phyloP scores from a whole-genome alignment of 2,797 vertebrate genomes.

The Prionace glauca region DNA sequence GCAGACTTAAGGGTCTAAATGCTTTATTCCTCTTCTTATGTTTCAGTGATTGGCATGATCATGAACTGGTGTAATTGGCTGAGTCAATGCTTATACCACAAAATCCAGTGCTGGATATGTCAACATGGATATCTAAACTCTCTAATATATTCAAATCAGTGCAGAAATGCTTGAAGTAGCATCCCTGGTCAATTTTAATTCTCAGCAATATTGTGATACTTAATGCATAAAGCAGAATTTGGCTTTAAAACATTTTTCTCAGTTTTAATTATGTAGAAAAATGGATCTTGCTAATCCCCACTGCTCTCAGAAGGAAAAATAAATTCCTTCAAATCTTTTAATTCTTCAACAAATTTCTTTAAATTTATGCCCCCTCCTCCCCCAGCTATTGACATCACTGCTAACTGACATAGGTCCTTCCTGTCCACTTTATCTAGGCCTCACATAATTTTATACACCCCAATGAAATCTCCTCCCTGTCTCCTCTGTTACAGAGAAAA shows the following conservation, averaged over 20 bases:
- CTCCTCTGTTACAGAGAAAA: no score
- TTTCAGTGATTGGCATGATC: constrained; percentile 43
- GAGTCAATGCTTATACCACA: constrained; percentile 39
- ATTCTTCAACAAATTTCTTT: not conserved
- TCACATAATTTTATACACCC: no score
- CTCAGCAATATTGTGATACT: not conserved
- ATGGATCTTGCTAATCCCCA: not conserved
- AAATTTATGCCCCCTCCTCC: not conserved
- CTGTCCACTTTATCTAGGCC: no score
- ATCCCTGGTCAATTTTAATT: not conserved
- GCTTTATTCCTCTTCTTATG: not conserved
- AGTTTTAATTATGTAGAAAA: not conserved
- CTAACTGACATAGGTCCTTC: not conserved
- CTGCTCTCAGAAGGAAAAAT: not conserved
- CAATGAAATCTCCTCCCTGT: no score
- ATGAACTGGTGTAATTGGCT: constrained; percentile 47
- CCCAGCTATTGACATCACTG: not conserved
- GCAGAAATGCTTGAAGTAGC: not conserved
- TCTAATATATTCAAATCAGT: not conserved
- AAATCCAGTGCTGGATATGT: not conserved
- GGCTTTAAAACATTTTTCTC: not conserved
- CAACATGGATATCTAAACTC: not conserved
- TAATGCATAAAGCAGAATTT: not conserved
- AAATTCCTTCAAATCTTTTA: not conserved
- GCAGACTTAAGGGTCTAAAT: not conserved